Evolutionary conservation across 2,113 vertebrate species (phyloP).

Genomic region (Pedionomus torquatus): DNA sequence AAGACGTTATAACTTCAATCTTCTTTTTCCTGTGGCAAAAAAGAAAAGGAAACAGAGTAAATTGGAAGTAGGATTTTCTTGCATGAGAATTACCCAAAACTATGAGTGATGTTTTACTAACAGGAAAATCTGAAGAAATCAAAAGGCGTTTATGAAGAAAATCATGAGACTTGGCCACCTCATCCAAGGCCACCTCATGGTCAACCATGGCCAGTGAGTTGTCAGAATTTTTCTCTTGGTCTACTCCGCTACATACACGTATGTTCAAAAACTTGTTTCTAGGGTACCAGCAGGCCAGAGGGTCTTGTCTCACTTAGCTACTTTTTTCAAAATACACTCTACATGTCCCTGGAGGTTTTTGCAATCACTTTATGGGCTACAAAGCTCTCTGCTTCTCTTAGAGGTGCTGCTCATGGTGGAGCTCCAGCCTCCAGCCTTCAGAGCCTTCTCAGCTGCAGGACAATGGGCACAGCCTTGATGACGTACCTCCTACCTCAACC

Average conservation of each 20-base stretch:
- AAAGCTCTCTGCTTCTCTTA: background rate
- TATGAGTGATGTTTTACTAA: background rate
- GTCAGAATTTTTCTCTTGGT: background rate
- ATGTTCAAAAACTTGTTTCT: background rate
- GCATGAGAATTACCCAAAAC: background rate
- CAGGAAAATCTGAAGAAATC: background rate
- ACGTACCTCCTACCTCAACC: background rate
- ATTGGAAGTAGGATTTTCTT: background rate
- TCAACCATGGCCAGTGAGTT: background rate
- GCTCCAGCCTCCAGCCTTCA: background rate
- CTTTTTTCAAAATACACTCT: background rate
- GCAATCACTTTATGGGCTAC: background rate
- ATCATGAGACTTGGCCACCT: background rate
- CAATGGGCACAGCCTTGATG: fast-evolving
- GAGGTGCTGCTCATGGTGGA: background rate
- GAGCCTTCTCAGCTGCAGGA: background rate
- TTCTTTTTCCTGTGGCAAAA: background rate
- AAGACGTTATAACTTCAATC: background rate
- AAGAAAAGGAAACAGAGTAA: background rate
- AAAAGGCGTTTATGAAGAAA: background rate
- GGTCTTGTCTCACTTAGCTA: background rate
- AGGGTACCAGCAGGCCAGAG: background rate
- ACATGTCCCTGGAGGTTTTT: background rate
- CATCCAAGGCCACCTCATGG: too few species aligned
- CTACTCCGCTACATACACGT: background rate